These are phyloP conservation scores for Pachymerium ferrugineum DNA, from an alignment of 2,888 invertebrate species.

Conservation along the genomic window DNA sequence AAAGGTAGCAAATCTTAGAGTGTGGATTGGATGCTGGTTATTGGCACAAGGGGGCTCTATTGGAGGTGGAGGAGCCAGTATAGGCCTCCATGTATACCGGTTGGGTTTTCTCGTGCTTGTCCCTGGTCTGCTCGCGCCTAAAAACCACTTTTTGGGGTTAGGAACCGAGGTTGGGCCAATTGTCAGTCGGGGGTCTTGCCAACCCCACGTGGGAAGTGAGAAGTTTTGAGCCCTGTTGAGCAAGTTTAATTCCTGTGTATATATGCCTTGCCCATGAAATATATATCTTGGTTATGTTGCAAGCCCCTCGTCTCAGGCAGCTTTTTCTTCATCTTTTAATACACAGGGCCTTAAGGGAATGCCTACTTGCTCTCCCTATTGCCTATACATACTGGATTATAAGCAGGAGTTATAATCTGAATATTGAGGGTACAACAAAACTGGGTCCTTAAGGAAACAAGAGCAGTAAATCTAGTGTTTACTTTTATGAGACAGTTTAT, in stretches of 20 bases:
- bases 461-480: not conserved
- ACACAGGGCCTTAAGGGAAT: not conserved
- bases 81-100: not conserved
- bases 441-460: no score
- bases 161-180: not conserved
- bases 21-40: not conserved
- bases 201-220: not conserved
- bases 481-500: not conserved
- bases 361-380: not conserved
- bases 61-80: no score
- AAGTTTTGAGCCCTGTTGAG: not conserved
- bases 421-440: not conserved
- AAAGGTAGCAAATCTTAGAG: not conserved
- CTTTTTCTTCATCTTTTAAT: not conserved
- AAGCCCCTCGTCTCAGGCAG: not conserved
- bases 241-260: not conserved
- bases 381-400: no score
- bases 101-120: not conserved
- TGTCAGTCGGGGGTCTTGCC: not conserved
- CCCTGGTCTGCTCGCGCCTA: not conserved
- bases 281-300: not conserved
- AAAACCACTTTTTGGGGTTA: not conserved
- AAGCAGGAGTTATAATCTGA: not conserved
- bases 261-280: not conserved
- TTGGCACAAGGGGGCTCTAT: not conserved